Evolutionary conservation across 2,888 invertebrate species (phyloP).

Genomic region (Sarcophaga rosellei): DNA sequence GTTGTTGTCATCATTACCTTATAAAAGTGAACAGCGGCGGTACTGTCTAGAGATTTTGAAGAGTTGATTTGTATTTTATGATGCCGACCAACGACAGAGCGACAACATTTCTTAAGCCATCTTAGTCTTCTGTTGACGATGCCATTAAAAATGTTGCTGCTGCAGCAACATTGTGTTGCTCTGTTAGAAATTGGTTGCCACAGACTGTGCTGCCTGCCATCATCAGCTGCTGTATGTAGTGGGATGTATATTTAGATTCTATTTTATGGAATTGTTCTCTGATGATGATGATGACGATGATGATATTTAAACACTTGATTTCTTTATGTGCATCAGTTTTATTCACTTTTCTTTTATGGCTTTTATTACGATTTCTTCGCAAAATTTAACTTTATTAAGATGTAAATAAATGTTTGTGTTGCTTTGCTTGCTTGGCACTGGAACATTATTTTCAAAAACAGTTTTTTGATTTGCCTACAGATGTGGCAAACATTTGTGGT

Average conservation of each 20-base stretch:
- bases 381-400: slow-evolving; percentile 55
- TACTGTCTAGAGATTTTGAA: slow-evolving; percentile 52
- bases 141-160: not conserved
- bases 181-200: slow-evolving; percentile 27
- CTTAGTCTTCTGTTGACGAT: too few species aligned
- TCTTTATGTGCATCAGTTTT: slow-evolving; percentile 22
- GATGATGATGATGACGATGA: not conserved
- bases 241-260: not conserved
- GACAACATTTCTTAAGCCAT: too few species aligned
- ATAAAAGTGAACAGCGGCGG: slow-evolving; percentile 18
- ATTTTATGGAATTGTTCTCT: not conserved
- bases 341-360: slow-evolving; percentile 3
- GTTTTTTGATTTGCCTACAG: not conserved
- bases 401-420: slow-evolving; percentile 49
- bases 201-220: not conserved
- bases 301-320: slow-evolving; percentile 56
- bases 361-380: not conserved
- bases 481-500: not conserved
- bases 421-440: slow-evolving; percentile 8
- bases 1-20: slow-evolving; percentile 19
- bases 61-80: slow-evolving; percentile 59
- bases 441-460: not conserved
- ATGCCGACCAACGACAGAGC: slow-evolving; percentile 34
- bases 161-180: slow-evolving; percentile 35
- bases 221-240: not conserved